Conservation (phyloP, 2,888 invertebrate genomes). For the Thera britannica region DNA sequence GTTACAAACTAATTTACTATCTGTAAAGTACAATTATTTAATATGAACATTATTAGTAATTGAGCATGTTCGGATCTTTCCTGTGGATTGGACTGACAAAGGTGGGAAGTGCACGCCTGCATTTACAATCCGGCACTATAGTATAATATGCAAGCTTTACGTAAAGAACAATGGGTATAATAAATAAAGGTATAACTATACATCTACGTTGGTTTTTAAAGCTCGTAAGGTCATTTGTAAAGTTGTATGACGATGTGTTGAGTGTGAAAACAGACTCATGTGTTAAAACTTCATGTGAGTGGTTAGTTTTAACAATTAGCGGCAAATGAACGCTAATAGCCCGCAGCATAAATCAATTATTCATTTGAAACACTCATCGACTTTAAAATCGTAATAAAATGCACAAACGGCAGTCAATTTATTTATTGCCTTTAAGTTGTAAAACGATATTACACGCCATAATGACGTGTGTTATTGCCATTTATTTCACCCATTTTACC, state of each 20-base stretch:
- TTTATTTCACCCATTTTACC: slow-evolving; percentile 79
- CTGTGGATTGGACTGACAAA: too few relatives aligned
- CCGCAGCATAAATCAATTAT: slow-evolving; percentile 79
- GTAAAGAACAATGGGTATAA: not conserved
- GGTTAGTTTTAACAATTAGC: slow-evolving; percentile 35
- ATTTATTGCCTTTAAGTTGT: slow-evolving; percentile 83
- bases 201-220: not conserved
- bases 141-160: too few relatives aligned
- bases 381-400: slow-evolving; percentile 84
- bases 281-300: not conserved
- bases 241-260: not conserved
- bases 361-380: slow-evolving; percentile 80
- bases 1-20: not conserved
- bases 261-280: not conserved
- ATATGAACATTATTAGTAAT: too few relatives aligned
- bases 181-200: not conserved
- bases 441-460: slow-evolving; percentile 82
- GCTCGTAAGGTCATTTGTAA: not conserved
- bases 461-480: slow-evolving; percentile 82
- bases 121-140: too few relatives aligned
- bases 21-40: too few relatives aligned
- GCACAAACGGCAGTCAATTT: slow-evolving; percentile 82
- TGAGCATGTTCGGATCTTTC: too few relatives aligned
- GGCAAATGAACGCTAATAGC: slow-evolving; percentile 79
- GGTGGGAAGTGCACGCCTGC: too few relatives aligned